phyloP scores from a whole-genome alignment of 2,797 vertebrate genomes.

The Allobates femoralis region DNA sequence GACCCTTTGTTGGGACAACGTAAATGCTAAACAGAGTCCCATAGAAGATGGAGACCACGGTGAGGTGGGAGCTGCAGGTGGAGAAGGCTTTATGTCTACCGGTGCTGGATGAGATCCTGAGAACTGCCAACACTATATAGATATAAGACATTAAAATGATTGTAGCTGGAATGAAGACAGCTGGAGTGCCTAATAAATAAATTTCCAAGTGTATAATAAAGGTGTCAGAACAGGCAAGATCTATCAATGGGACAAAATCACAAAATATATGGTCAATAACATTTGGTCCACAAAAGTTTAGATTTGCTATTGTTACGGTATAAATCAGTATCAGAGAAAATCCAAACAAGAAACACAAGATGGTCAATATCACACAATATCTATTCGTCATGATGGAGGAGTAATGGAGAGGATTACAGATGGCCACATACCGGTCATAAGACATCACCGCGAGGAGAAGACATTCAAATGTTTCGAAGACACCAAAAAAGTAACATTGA shows the following conservation, averaged over 20 bases:
- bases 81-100: constrained; percentile 26
- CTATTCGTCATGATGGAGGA: neutral
- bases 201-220: neutral
- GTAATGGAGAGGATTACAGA: neutral
- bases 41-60: constrained; percentile 11
- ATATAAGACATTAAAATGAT: neutral
- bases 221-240: neutral
- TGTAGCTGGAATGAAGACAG: neutral
- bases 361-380: neutral
- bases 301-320: neutral
- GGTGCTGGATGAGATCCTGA: neutral
- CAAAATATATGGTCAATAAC: neutral
- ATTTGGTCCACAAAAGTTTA: neutral
- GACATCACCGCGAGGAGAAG: neutral
- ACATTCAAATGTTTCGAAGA: neutral
- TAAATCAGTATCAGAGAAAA: neutral
- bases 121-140: neutral
- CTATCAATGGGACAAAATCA: neutral
- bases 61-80: constrained; percentile 19
- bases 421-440: constrained; percentile 3
- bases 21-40: neutral
- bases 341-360: neutral
- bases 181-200: neutral
- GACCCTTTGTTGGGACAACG: neutral
- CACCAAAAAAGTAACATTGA: neutral